These are phyloP conservation scores for Erebia epiphron DNA, from an alignment of 2,888 invertebrate genomes.

Conservation along the genomic window DNA sequence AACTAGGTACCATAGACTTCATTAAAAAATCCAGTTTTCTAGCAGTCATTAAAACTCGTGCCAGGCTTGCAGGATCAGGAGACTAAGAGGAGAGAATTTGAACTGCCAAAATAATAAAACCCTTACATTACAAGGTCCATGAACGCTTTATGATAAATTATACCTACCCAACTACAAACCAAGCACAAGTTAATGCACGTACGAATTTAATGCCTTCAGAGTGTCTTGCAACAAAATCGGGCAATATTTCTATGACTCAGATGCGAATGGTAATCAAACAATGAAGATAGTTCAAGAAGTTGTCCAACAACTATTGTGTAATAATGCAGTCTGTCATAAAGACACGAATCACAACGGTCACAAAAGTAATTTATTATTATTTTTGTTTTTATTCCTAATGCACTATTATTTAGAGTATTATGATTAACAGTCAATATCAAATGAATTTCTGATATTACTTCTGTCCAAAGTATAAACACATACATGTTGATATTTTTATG, in stretches of 20 bases:
- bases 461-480: neutral
- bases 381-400: neutral
- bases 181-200: neutral
- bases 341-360: neutral
- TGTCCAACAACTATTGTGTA: slow-evolving; percentile 2
- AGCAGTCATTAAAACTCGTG: too few species aligned
- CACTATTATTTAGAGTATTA: neutral
- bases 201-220: too few species aligned
- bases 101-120: too few species aligned
- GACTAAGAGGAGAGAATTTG: too few species aligned
- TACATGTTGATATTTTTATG: neutral
- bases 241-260: neutral
- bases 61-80: too few species aligned
- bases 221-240: neutral
- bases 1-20: too few species aligned
- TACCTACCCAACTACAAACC: too few species aligned
- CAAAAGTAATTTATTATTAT: neutral
- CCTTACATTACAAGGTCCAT: too few species aligned
- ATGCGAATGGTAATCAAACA: neutral
- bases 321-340: neutral
- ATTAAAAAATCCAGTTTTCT: too few species aligned
- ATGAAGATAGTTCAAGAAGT: neutral
- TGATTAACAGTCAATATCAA: neutral
- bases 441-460: neutral
- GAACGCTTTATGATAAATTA: too few species aligned